These are phyloP conservation scores for Acrossocheilus fasciatus DNA, from an alignment of 2,797 vertebrate genomes.

Conservation along the genomic window DNA sequence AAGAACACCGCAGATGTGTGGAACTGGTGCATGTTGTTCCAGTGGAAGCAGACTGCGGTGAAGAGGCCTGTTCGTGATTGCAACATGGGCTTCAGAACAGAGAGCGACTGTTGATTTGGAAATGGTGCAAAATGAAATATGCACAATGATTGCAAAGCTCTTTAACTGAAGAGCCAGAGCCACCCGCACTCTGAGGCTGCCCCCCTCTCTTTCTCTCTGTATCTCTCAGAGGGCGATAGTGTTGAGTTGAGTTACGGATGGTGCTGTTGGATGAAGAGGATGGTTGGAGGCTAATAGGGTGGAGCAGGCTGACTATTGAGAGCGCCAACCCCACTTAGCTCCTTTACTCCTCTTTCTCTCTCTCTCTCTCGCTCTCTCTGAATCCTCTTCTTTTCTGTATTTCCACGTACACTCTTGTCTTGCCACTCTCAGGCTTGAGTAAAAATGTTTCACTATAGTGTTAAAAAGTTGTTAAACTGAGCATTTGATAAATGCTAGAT, in stretches of 20 bases:
- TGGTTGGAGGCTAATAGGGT: slow-evolving; percentile 75
- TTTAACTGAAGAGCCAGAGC: slow-evolving; percentile 74
- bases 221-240: slow-evolving; percentile 26
- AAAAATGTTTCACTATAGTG: background rate
- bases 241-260: slow-evolving; percentile 69
- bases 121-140: slow-evolving; percentile 81
- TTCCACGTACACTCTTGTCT: slow-evolving; percentile 7
- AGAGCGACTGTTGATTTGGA: slow-evolving; percentile 74
- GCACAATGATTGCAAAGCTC: slow-evolving; percentile 79
- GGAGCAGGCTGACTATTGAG: slow-evolving; percentile 75
- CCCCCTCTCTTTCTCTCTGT: slow-evolving; percentile 50
- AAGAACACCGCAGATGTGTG: background rate
- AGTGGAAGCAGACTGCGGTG: slow-evolving; percentile 47
- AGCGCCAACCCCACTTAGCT: slow-evolving; percentile 81
- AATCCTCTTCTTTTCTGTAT: slow-evolving; percentile 26
- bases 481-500: background rate
- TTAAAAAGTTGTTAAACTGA: slow-evolving; percentile 15
- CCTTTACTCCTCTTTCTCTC: slow-evolving; percentile 64
- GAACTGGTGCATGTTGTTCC: slow-evolving; percentile 28
- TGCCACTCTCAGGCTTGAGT: slow-evolving; percentile 5
- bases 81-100: slow-evolving; percentile 43
- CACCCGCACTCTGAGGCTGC: slow-evolving; percentile 42
- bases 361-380: background rate
- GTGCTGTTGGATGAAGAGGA: slow-evolving; percentile 58
- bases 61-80: slow-evolving; percentile 45